These are phyloP conservation scores for Antitype chi DNA, from an alignment of 2,888 invertebrate species.

Conservation along the genomic window DNA sequence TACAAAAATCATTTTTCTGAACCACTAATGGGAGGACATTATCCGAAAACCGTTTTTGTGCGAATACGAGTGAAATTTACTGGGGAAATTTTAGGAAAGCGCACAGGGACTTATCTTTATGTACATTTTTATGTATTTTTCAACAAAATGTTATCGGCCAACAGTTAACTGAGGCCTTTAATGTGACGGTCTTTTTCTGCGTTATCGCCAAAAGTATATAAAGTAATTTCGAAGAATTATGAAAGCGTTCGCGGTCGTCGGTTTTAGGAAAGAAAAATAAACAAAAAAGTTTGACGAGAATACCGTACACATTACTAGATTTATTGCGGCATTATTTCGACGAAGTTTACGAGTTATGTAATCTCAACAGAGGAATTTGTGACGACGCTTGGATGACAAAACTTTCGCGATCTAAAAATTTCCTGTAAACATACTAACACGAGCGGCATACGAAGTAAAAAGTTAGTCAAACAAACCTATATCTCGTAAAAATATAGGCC, in stretches of 20 bases:
- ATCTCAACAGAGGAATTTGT: conserved; percentile 75
- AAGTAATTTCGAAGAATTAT: conserved; percentile 83
- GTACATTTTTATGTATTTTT: conserved; percentile 85
- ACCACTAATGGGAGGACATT: conserved; percentile 85
- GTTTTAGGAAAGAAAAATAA: conserved; percentile 76
- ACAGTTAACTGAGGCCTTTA: conserved; percentile 80
- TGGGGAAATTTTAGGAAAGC: conserved; percentile 80
- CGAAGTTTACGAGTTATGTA: conserved; percentile 76
- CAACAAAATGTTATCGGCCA: conserved; percentile 82
- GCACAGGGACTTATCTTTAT: conserved; percentile 85
- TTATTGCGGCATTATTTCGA: conserved; percentile 76
- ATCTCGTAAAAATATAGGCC: conserved; percentile 72
- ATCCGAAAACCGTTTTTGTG: conserved; percentile 85
- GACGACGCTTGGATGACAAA: conserved; percentile 70
- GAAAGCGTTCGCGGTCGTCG: conserved; percentile 71
- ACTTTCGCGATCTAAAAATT: conserved; percentile 70
- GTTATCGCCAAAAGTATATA: conserved; percentile 80
- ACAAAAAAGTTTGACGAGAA: conserved; percentile 77
- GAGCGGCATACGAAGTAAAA: conserved; percentile 64
- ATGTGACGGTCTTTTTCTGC: conserved; percentile 74
- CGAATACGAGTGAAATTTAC: conserved; percentile 84
- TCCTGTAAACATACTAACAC: conserved; percentile 69
- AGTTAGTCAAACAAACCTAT: conserved; percentile 71
- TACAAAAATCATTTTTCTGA: conserved; percentile 80
- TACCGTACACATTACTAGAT: conserved; percentile 74